Evolutionary conservation across 2,797 vertebrate genomes (phyloP), one percentile per base, ranked within the genome.

Genomic region (Lateolabrax maculatus): DNA sequence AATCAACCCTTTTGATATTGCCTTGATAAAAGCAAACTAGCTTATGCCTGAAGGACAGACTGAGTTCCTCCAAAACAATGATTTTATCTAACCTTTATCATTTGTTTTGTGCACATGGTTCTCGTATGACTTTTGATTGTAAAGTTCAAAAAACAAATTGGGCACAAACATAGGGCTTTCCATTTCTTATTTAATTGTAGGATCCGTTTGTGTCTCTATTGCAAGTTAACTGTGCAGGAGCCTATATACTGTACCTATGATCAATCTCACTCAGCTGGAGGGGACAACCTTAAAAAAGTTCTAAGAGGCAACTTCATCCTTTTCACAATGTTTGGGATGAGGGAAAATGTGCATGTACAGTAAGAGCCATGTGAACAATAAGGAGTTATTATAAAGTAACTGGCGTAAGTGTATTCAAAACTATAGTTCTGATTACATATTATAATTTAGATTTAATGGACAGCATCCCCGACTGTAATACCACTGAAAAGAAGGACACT

Each of bases 21-120:
- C 0, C 36, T 39, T 60, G 44, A 57, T 46, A 23, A 65, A 49
- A 2, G 9, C 18, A 66, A 39, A 55, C 11, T 13, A 41, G 12
- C 63, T 44, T 62, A 51, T 3, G 41, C 16, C 18, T 25, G 19
- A 37, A 56, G 13, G 53, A 55, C 39, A 69, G 6, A 31, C 57
- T 41, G 25, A 51, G 18, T 25, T 72, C 25, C 7, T 60, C 7
- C 10, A 34, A 58, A 55, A 58, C 7, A 46, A n/a, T 44, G 1
- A 31, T 55, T 36, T 31, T 77, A 2, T 66, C n/a, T 36, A 51
- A 77, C 4, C 3, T 31, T 57, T 39, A 67, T 73, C 31, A 41
- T 56, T 61, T 57, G 56, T 70, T 81, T 72, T 79, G 49, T 29
- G 21, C 25, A 64, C 3, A 6, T 43, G 21, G 25, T 10, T 66